phyloP scores from a whole-genome alignment of 2,888 invertebrate species.

The Phrixothrix hirtus region DNA sequence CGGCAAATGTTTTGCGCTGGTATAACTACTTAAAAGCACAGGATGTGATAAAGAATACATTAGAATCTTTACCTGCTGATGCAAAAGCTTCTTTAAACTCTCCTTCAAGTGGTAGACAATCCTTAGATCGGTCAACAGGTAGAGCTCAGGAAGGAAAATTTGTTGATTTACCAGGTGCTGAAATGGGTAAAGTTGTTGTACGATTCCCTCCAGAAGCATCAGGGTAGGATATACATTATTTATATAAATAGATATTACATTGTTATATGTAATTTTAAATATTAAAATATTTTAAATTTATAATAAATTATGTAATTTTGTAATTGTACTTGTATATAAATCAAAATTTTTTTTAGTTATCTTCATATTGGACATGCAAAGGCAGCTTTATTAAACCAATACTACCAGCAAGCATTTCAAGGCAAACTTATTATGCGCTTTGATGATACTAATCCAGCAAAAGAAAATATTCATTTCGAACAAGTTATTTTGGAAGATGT shows the following conservation, averaged over 20 bases:
- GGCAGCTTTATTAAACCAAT: constrained; percentile 96
- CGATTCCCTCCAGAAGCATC: constrained; percentile 99
- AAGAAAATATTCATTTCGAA: constrained; percentile 96
- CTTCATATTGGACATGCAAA: constrained; percentile 99
- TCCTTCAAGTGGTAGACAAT: constrained; percentile 31
- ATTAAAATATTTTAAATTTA: too few species aligned
- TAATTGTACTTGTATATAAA: background rate
- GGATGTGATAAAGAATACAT: constrained; percentile 60
- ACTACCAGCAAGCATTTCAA: constrained; percentile 90
- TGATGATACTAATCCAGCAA: constrained; percentile 99
- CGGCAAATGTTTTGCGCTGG: constrained; percentile 68
- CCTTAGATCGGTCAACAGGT: constrained; percentile 28
- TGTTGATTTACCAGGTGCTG: constrained; percentile 93
- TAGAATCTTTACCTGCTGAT: constrained; percentile 63
- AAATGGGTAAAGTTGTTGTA: constrained; percentile 96
- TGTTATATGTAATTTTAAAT: too few species aligned
- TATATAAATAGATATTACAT: too few species aligned
- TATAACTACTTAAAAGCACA: constrained; percentile 68
- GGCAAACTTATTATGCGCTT: constrained; percentile 98
- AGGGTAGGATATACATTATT: constrained; percentile 65
- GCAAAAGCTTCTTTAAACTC: constrained; percentile 47
- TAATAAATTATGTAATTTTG: too few species aligned
- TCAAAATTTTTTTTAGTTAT: constrained; percentile 63
- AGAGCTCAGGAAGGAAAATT: constrained; percentile 74
- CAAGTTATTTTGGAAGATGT: constrained; percentile 96